Evolutionary conservation across 2,797 vertebrate genomes (phyloP).

Genomic region (Sciurus vulgaris): DNA sequence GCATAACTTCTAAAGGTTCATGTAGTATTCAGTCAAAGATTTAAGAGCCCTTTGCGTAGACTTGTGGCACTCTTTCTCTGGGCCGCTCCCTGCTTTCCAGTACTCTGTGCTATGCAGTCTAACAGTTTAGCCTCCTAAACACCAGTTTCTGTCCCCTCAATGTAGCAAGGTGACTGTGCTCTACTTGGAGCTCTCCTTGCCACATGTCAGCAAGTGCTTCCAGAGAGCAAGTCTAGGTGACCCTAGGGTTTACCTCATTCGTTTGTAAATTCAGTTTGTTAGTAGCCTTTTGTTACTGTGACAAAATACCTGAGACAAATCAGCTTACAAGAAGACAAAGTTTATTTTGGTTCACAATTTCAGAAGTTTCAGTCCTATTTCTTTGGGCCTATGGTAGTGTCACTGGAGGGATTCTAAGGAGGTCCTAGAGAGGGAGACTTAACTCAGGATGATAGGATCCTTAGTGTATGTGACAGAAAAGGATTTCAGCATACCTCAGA

Average conservation of each 20-base stretch:
- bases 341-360: background rate
- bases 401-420: background rate
- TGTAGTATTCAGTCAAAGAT: background rate
- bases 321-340: background rate
- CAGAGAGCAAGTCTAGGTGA: background rate
- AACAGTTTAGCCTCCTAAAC: background rate
- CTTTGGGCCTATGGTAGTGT: background rate
- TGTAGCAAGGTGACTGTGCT: background rate
- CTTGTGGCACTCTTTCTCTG: background rate
- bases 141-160: background rate
- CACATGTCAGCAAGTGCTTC: no score
- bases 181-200: background rate
- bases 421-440: no score
- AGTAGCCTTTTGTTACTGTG: background rate
- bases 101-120: background rate
- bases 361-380: background rate
- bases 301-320: background rate
- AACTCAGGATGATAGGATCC: no score
- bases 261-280: background rate
- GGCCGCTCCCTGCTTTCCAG: background rate
- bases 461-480: no score
- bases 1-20: background rate
- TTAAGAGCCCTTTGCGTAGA: background rate
- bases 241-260: background rate
- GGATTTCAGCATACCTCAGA: no score